Conservation (phyloP, 2,113 vertebrate species). For the Lampris incognitus region DNA sequence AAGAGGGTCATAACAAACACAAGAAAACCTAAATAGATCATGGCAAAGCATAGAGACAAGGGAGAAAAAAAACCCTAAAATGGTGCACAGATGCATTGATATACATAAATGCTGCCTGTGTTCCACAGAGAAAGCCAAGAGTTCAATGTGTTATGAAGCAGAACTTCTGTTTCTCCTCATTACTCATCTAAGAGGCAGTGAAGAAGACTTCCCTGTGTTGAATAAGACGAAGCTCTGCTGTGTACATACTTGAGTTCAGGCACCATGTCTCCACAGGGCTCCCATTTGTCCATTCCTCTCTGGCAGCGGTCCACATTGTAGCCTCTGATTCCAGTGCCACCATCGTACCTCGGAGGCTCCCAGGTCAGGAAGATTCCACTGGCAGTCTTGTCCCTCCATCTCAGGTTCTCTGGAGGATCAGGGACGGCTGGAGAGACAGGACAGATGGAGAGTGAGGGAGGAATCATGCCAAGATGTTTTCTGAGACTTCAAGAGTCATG, state of each 20-base stretch:
- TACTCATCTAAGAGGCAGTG: too few relatives aligned
- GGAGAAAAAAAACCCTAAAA: too few relatives aligned
- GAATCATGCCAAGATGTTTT: neutral
- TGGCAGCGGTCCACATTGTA: slow-evolving; percentile 95
- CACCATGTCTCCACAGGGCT: slow-evolving; percentile 90
- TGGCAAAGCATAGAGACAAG: too few relatives aligned
- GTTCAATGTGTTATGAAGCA: too few relatives aligned
- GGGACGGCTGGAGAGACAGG: slow-evolving; percentile 85
- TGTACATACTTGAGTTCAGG: slow-evolving; percentile 88
- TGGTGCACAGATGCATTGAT: neutral
- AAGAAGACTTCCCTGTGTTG: too few relatives aligned
- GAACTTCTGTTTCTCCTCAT: too few relatives aligned
- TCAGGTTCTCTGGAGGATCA: slow-evolving; percentile 96
- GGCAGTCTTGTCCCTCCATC: slow-evolving; percentile 95
- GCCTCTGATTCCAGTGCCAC: slow-evolving; percentile 92
- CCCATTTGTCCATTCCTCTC: slow-evolving; percentile 96
- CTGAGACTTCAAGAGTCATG: too few relatives aligned
- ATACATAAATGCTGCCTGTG: too few relatives aligned
- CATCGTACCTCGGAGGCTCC: slow-evolving; percentile 96
- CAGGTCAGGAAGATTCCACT: slow-evolving; percentile 95
- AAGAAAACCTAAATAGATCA: too few relatives aligned
- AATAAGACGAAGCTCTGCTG: too few relatives aligned
- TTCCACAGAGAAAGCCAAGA: too few relatives aligned
- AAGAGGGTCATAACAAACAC: too few relatives aligned
- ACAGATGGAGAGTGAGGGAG: neutral